phyloP scores from a whole-genome alignment of 2,888 invertebrate species.

The Apamea monoglypha region DNA sequence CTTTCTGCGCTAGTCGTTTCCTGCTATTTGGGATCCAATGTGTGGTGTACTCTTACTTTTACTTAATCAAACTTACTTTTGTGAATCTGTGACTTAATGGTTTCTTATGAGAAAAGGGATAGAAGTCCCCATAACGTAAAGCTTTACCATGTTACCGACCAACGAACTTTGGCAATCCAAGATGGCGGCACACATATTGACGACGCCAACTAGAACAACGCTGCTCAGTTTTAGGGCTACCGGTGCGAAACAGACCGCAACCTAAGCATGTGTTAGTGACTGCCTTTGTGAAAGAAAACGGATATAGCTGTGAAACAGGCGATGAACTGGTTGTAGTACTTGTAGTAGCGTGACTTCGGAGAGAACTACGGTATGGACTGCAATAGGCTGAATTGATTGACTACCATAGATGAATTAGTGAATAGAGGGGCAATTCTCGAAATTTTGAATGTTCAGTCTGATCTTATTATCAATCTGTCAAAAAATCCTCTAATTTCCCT shows the following conservation, averaged over 20 bases:
- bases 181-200: constrained; percentile 22
- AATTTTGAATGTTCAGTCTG: too few relatives aligned
- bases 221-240: background rate
- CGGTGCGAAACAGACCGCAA: constrained; percentile 13
- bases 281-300: constrained; percentile 2
- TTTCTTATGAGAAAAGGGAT: background rate
- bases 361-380: background rate
- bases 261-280: background rate
- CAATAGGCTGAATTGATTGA: background rate
- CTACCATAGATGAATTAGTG: background rate
- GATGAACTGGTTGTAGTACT: background rate
- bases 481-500: too few relatives aligned
- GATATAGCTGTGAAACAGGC: constrained; percentile 1
- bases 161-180: constrained; percentile 4
- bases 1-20: background rate
- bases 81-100: background rate
- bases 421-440: background rate
- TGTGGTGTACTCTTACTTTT: background rate
- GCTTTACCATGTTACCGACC: background rate
- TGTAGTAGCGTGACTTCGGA: background rate
- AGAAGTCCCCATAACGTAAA: background rate
- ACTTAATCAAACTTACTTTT: background rate
- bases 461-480: too few relatives aligned
- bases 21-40: background rate
- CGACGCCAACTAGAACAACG: background rate